These are phyloP conservation scores for Sebastes trivittatus DNA, from an alignment of 2,797 vertebrate genomes.

Conservation along the genomic window DNA sequence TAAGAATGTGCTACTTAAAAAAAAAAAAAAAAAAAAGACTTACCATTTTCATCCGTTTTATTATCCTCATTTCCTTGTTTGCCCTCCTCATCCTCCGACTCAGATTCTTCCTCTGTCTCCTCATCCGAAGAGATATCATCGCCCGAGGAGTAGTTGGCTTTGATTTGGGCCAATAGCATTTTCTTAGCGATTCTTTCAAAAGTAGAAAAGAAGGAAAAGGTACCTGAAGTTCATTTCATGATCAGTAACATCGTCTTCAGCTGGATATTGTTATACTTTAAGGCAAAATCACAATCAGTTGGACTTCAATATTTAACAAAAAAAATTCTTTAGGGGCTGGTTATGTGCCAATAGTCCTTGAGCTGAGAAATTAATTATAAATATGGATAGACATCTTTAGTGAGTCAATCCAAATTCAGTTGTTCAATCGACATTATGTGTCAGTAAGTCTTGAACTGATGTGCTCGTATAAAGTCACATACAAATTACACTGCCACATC, in stretches of 20 bases:
- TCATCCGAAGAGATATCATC: conserved; percentile 88
- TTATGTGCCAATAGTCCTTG: background rate
- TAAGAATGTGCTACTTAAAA: background rate
- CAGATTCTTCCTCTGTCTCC: conserved; percentile 77
- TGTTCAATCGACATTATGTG: background rate
- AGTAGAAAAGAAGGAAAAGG: conserved; percentile 78
- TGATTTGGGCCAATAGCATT: conserved; percentile 98
- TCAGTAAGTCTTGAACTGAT: background rate
- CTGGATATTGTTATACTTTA: conserved; percentile 9
- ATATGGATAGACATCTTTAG: background rate
- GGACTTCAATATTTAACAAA: background rate
- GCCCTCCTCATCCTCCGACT: conserved; percentile 49
- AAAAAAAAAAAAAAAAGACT: conserved; percentile 29
- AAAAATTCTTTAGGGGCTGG: background rate
- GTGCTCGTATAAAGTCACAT: background rate
- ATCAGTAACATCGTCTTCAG: conserved; percentile 50
- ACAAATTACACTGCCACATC: background rate
- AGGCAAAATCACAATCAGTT: background rate
- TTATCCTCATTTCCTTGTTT: conserved; percentile 55
- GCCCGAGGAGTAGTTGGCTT: conserved; percentile 91
- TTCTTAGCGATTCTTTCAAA: conserved; percentile 98
- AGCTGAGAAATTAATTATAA: background rate
- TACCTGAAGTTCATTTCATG: conserved; percentile 71
- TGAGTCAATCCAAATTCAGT: background rate
- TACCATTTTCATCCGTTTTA: conserved; percentile 71